Base-by-base conservation (phyloP, 2,888 invertebrate genomes). In the Seladonia tumulorum region DNA sequence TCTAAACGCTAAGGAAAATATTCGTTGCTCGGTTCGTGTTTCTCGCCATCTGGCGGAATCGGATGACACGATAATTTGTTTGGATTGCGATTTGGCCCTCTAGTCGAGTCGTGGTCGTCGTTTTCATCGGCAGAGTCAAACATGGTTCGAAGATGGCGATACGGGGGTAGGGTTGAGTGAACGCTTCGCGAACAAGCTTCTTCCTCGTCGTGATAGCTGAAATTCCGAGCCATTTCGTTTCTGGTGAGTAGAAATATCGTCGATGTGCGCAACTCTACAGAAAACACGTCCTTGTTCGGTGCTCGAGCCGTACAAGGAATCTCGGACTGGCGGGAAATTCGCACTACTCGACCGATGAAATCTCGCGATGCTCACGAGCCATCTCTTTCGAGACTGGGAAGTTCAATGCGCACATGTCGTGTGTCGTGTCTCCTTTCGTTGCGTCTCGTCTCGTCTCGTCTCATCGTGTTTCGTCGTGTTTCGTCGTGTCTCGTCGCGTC, bases 381-480 rank as follows among this genome's bases (percentile, higher is more conserved):
- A 80, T 82, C 79, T 85, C 83, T 79, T 82, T 83, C 82, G 66
- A 73, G 81, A 74, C 91, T 90, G 94, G 94, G 93, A 94, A 94
- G 94, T 94, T 94, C 94, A 94, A 94, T 94, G 94, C 94, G 93
- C 93, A 94, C 93, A 93, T 90, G 63, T 92, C 93, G 91, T 93
- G 90, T 93, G 91, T 91, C 92, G 90, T 66, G 35, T 66, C 66
- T 18, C 18, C 35, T 39, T 66, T 35, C 66, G 66, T 66, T 16
- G 25, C 60, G 60, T 5, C 25, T 63, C 25, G 60, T 12, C 60
- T 53, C 47, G 60, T 29, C 25, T 29, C 29, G 60, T 66, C 14
- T 35, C 35, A 18, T 66, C 66, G 8, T 18, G 66, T 35, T 18
- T 16, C 66, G 66, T 66, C 29, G 5, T 7, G 66, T 39, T 10